Base-by-base conservation (phyloP, 2,113 vertebrate species). In the Psilopsiagon aymara region DNA sequence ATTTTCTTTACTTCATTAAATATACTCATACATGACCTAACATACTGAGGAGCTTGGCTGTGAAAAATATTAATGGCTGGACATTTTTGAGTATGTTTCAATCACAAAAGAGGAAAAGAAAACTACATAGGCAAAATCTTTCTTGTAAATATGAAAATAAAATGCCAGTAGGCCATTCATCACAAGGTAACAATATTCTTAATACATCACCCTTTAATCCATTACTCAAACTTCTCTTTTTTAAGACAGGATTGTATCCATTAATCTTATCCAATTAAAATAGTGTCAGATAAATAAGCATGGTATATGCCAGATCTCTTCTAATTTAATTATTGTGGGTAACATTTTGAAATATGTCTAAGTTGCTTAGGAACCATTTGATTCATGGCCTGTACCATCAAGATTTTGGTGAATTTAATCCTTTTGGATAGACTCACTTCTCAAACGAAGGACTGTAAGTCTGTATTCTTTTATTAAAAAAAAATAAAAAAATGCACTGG, bases 251-350 rank as follows among this genome's bases (percentile, higher is more conserved):
- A 85, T 78, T 62, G 6, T 71, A 16, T 44, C 62, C 29, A 81
- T 82, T 92, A 75, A 81, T 95, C 53, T 82, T 66, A 85, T 52
- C 14, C 35, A 83, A 93, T 92, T 92, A 75, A 93, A 76, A 62
- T 9, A 53, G 4, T 31, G 53, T 81, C 82, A 92, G 85, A 62
- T 10, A 86, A 82, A 90, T 76, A 83, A 60, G 35, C 11, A 82
- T 2, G 2, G 18, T 71, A 19, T 88, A 41, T 82, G 57, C 46
- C 82, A 92, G 53, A 83, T 64, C n/a, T 20, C 17, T 94, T 87
- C 37, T 63, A 85, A 93, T 64, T 95, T 67, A 93, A 91, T 95
- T 80, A 85, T n/a, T 62, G 11, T 62, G 24, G 13, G 9, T 67
- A 82, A 41, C 23, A 69, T 83, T 93, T 88, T 94, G 59, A 92